Percentiles rank a stretch among this genome's conserved stretches.
phyloP scores from a whole-genome alignment of 2,888 invertebrate genomes.

The Drosophila pegasa region DNA sequence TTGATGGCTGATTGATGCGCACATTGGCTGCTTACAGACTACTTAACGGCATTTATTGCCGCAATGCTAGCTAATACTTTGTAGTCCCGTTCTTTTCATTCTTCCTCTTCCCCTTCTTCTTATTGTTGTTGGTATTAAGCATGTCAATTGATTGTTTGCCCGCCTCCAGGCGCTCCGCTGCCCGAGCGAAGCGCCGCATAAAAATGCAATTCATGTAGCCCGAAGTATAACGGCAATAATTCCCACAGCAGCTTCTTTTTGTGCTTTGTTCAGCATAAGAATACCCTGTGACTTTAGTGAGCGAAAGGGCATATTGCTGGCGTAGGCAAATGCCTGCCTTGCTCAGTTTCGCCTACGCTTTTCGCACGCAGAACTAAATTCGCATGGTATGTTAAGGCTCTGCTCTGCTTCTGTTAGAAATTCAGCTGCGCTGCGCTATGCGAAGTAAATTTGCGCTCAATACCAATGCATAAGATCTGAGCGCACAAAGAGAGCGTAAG shows the following conservation, averaged over 20 bases:
- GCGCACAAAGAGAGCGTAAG: not conserved
- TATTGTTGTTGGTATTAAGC: constrained; percentile 20
- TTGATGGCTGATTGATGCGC: constrained; percentile 36
- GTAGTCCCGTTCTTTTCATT: constrained; percentile 8
- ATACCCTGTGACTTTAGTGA: not conserved
- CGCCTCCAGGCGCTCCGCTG: constrained; percentile 15
- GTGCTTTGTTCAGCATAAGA: constrained; percentile 21
- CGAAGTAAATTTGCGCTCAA: not conserved
- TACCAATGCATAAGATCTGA: not conserved
- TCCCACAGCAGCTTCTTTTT: constrained; percentile 22
- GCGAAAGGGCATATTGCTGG: too few relatives aligned
- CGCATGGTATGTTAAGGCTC: not conserved
- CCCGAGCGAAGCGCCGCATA: constrained; percentile 15
- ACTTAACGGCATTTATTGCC: constrained; percentile 29
- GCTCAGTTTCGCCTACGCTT: too few relatives aligned
- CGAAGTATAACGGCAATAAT: constrained; percentile 24
- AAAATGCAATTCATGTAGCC: constrained; percentile 41
- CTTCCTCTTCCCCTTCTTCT: constrained; percentile 17
- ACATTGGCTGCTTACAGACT: constrained; percentile 23
- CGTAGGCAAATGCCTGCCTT: too few relatives aligned
- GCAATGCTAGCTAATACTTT: constrained; percentile 1
- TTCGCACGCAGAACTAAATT: not conserved
- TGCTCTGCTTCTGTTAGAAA: not conserved
- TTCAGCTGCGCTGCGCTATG: not conserved
- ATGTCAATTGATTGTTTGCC: constrained; percentile 35